Conservation (phyloP, 92 coral and sea anemone species). For the Epizoanthus rinbou region DNA sequence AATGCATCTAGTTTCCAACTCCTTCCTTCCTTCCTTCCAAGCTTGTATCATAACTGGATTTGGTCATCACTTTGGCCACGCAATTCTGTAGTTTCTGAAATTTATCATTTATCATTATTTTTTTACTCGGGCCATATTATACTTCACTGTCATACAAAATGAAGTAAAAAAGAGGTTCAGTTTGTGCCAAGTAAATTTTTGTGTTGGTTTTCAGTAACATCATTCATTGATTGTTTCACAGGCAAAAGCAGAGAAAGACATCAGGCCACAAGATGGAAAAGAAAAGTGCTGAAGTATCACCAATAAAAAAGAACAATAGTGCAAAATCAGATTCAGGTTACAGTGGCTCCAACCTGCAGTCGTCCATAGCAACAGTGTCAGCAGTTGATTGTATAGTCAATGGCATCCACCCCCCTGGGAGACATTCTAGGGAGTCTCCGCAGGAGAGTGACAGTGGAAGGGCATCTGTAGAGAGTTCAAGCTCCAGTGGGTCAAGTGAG, state of each 20-base stretch:
- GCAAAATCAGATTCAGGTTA: constrained; percentile 79
- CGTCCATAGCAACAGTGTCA: constrained; percentile 80
- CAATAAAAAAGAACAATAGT: constrained; percentile 38
- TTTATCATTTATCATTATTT: too few species aligned
- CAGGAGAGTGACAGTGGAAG: constrained; percentile 55
- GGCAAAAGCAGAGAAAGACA: constrained; percentile 79
- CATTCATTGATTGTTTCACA: constrained; percentile 31
- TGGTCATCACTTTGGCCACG: too few species aligned
- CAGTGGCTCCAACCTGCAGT: constrained; percentile 64
- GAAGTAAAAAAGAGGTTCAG: too few species aligned
- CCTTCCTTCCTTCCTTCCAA: too few species aligned
- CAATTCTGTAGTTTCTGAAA: too few species aligned
- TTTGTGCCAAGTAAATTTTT: neutral
- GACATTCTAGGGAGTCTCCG: constrained; percentile 40
- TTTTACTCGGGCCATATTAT: too few species aligned
- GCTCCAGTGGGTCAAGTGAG: constrained; percentile 64
- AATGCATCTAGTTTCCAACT: too few species aligned
- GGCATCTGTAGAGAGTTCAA: constrained; percentile 62
- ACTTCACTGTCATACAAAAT: too few species aligned
- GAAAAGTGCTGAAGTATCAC: constrained; percentile 42
- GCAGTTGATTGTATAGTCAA: constrained; percentile 82
- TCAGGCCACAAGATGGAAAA: constrained; percentile 47
- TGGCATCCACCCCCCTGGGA: constrained; percentile 29
- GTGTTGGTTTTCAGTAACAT: neutral
- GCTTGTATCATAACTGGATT: too few species aligned